A percentile compares a stretch with the other conserved stretches of the same genome.
Conservation (phyloP, 37 sponge, comb jelly and placozoan genomes). For the Corticium candelabrum region DNA sequence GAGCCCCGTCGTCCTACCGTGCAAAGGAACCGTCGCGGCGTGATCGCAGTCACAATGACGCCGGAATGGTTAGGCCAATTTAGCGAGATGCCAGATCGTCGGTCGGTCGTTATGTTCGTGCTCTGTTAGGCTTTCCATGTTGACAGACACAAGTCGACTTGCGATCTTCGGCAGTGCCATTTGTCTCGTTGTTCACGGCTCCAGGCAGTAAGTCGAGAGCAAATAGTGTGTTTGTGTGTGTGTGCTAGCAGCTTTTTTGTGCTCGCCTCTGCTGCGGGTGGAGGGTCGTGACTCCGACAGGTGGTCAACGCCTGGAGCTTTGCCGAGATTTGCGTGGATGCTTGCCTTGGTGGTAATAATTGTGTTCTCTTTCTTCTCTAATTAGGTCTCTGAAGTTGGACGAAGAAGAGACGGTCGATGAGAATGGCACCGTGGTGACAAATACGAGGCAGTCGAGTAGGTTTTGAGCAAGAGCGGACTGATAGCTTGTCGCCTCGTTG, state of each 20-base stretch:
- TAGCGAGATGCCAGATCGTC: too few species aligned
- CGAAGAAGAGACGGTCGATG: not conserved
- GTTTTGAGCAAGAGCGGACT: not conserved
- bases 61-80: too few species aligned
- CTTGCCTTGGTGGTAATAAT: too few species aligned
- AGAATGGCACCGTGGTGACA: not conserved
- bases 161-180: not conserved
- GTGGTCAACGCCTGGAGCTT: too few species aligned
- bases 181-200: not conserved
- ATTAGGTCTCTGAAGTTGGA: not conserved
- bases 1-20: too few species aligned
- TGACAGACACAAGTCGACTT: not conserved
- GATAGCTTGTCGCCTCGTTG: too few species aligned
- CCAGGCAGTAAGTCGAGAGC: not conserved
- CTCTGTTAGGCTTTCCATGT: not conserved
- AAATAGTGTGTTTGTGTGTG: not conserved
- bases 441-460: not conserved
- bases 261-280: too few species aligned
- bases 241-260: not conserved
- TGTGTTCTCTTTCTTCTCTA: too few species aligned
- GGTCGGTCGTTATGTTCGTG: not conserved
- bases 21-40: too few species aligned
- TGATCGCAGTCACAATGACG: too few species aligned
- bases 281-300: too few species aligned
- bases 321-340: too few species aligned